phyloP scores from a whole-genome alignment of 2,888 invertebrate species.

The Incurvaria masculella region DNA sequence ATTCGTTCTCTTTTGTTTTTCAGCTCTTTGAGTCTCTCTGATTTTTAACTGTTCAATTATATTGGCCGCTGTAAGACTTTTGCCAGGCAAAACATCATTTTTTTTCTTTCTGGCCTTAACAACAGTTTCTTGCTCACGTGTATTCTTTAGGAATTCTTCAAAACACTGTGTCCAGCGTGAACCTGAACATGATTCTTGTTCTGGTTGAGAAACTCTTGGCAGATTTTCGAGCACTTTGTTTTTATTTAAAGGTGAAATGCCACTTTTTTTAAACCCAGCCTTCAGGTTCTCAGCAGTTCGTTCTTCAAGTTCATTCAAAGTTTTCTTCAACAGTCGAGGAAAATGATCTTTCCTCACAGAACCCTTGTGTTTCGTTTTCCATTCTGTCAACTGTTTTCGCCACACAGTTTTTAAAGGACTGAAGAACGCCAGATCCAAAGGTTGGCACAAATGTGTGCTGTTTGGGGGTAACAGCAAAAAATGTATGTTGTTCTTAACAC shows the following conservation, averaged over 20 bases:
- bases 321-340: conserved; percentile 1
- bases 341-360: conserved; percentile 1
- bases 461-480: conserved; percentile 22
- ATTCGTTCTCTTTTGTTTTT: too few species aligned
- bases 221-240: conserved; percentile 8
- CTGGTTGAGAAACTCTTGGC: conserved; percentile 3
- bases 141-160: neutral
- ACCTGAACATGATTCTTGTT: conserved; percentile 1
- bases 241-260: conserved; percentile 12
- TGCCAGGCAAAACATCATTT: too few species aligned
- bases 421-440: conserved; percentile 22
- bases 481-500: conserved; percentile 21
- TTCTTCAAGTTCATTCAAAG: neutral
- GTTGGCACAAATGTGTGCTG: conserved; percentile 21
- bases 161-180: conserved; percentile 7
- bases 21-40: too few species aligned
- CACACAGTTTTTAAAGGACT: conserved; percentile 20
- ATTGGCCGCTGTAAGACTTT: too few species aligned
- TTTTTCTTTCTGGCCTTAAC: too few species aligned
- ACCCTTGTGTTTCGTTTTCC: conserved; percentile 4
- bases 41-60: too few species aligned
- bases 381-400: neutral
- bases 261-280: conserved; percentile 1
- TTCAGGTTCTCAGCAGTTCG: neutral
- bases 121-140: too few species aligned